Evolutionary conservation across 92 coral and sea anemone genomes (phyloP), one percentile per base, ranked within the genome.

Genomic region (Heteractis magnifica): DNA sequence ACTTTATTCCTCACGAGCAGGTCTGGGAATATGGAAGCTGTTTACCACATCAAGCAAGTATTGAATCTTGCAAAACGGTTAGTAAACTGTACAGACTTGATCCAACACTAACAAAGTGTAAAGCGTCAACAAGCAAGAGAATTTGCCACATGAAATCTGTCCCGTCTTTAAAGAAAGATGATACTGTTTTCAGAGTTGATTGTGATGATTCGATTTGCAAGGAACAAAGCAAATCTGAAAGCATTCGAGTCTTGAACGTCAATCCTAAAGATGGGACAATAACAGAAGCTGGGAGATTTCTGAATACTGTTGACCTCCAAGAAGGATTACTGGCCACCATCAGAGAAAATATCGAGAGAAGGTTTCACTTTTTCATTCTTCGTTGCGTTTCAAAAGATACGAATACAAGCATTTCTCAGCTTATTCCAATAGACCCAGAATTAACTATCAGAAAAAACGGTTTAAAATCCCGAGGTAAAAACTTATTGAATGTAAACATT

Each of bases 401-500:
- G 60, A 71, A 52, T 74, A 85, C 3, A 65, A 68, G 26, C 15
- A 75, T 85, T 52, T 88, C 94, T 6, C 97, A 93, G 64, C 75
- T 93, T 52, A 80, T 93, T 65, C 88, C 94, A n/a, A 48, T 88
- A 9, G 94, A 88, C n/a, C 97, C 92, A 6, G 82, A 77, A 8
- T 80, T 93, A 81, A 90, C 94, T 3, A 85, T 93, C 51, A 84
- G 84, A 71, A 65, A 84, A 75, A 70, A 78, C 49, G 23, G 77
- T 11, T 62, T 58, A 0, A 79, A 77, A 51, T 44, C 77, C 6
- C 91, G 97, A 52, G 79, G 85, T 48, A 51, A 60, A 56, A 80
- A 87, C 55, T 21, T 82, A 56, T 71, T 93, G 51, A 95, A 95
- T 70, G 89, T 95, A 5, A 93, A 93, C 64, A 86, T 95, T 48